These are phyloP conservation scores for Ceratoteleas bidentatus DNA, from an alignment of 1,140 invertebrate genomes.

Conservation along the genomic window DNA sequence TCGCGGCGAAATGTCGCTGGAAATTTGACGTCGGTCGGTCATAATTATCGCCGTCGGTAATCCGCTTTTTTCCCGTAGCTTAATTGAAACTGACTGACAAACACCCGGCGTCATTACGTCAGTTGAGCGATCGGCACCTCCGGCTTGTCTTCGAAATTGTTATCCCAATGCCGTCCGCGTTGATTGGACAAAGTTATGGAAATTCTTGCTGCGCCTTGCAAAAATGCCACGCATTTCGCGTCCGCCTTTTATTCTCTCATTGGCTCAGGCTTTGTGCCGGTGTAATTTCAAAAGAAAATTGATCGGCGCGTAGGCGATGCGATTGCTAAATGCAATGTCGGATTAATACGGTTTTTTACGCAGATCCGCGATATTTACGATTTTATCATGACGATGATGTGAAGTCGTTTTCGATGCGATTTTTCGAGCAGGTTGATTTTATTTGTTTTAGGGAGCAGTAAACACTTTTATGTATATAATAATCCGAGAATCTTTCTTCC, in stretches of 20 bases:
- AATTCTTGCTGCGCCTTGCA: slow-evolving; percentile 28
- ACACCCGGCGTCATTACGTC: slow-evolving; percentile 17
- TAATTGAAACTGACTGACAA: slow-evolving; percentile 12
- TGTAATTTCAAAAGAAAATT: slow-evolving; percentile 25
- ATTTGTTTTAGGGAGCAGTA: not conserved
- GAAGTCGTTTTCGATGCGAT: slow-evolving; percentile 7
- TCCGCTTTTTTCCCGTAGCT: not conserved
- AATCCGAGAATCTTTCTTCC: no score
- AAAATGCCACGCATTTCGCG: slow-evolving; percentile 39
- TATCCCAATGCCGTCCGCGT: slow-evolving; percentile 26
- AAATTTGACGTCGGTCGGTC: no score
- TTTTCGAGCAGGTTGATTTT: slow-evolving; percentile 23
- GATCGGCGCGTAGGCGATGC: slow-evolving; percentile 15
- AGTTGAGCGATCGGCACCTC: slow-evolving; percentile 6
- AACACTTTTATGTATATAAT: no score
- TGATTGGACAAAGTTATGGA: slow-evolving; percentile 54
- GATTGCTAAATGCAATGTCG: slow-evolving; percentile 14
- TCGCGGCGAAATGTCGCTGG: no score
- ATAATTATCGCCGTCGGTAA: no score
- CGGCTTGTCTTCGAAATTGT: slow-evolving; percentile 36
- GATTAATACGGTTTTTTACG: slow-evolving; percentile 13
- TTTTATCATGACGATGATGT: slow-evolving; percentile 2
- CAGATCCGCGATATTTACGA: slow-evolving; percentile 20
- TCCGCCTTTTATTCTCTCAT: slow-evolving; percentile 9
- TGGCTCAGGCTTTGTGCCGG: slow-evolving; percentile 17